Evolutionary conservation across 92 coral and sea anemone genomes (phyloP), one percentile per base, ranked within the genome.

Genomic region (Micromussa lordhowensis): DNA sequence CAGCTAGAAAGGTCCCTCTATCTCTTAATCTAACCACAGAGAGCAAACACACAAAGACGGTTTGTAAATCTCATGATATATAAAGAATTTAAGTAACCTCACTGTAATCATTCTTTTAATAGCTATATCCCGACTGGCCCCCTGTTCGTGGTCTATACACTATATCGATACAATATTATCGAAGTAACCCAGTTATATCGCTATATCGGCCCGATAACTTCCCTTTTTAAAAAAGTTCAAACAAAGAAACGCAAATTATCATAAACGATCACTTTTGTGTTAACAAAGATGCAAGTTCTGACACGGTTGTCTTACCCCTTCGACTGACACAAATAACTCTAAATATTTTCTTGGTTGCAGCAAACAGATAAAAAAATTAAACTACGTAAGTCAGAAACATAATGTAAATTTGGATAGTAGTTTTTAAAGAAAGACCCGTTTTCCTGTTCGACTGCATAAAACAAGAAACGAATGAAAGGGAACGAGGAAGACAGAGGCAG

Each of bases 191-290:
- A 32, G 13, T 72, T 35, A 71, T 31, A 72, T 72, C 48, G 5
- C 77, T 17, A 31, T 16, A 72, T 72, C 5, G 2, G n/a, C 49
- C 36, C 15, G 22, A 32, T 32, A 38, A 72, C 51, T 32, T 31
- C 48, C 36, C 77, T 35, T 72, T 72, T 7, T 35, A 34, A 38
- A 10, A 64, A 19, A 35, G 72, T 68, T 32, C 77, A 72, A 72
- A 72, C 48, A 32, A 72, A 72, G 36, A 32, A 38, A 72, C 48
- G 7, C 77, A 34, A 15, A 72, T 72, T 72, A 71, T 32, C 76
- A 71, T 71, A 35, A 71, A 71, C 18, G 48, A 72, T 72, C 53
- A 72, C 51, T 38, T 71, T 35, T 30, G 76, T 71, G 24, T 71
- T 71, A 71, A 71, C 22, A 30, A 71, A 71, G 24, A 30, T 5